These are phyloP conservation scores for Clarias gariepinus DNA, from an alignment of 2,113 vertebrate genomes.

Conservation along the genomic window DNA sequence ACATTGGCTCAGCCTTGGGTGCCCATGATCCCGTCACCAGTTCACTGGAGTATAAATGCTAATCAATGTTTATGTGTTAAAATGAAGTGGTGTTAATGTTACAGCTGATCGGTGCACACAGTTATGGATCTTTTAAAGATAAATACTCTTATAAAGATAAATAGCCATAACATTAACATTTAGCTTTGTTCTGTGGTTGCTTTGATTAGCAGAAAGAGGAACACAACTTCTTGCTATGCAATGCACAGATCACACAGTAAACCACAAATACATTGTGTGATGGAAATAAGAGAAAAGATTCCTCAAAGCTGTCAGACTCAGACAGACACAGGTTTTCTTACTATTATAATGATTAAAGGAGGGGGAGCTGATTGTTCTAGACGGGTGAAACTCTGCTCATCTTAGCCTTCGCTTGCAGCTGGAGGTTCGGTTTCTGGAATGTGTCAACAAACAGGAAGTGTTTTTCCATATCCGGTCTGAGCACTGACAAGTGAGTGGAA, in stretches of 20 bases:
- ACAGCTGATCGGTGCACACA: too few species aligned
- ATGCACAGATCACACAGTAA: neutral
- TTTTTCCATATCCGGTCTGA: neutral
- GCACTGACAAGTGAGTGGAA: constrained; percentile 25
- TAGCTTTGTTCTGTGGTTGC: neutral
- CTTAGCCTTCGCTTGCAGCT: neutral
- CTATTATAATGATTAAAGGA: neutral
- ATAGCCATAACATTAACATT: too few species aligned
- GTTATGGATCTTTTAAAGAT: neutral
- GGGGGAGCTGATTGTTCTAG: constrained; percentile 7
- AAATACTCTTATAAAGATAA: too few species aligned
- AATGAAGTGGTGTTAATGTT: too few species aligned
- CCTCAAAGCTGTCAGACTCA: neutral
- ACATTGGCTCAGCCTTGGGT: too few species aligned
- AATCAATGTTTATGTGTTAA: too few species aligned
- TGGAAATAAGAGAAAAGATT: neutral
- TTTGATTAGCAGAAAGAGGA: too few species aligned
- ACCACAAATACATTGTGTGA: neutral
- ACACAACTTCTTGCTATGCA: neutral
- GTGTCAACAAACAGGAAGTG: constrained; percentile 48
- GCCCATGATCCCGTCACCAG: too few species aligned
- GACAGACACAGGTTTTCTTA: neutral
- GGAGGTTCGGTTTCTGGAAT: constrained; percentile 27
- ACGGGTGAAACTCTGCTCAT: neutral
- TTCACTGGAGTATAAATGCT: too few species aligned